Evolutionary conservation across 2,113 vertebrate species (phyloP).

Genomic region (Rostratula benghalensis): DNA sequence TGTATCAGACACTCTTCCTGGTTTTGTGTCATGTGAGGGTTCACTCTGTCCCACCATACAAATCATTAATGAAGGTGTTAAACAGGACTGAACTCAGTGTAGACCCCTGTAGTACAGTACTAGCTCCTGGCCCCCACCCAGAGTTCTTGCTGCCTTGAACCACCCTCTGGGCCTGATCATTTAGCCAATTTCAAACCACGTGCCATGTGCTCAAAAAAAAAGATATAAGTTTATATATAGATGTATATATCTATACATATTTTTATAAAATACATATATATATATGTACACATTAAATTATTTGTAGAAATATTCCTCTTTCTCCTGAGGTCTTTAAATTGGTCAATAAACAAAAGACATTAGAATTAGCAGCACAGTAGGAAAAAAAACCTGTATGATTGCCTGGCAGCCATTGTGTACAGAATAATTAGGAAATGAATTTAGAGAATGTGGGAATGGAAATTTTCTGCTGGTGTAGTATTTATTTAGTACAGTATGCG

Average conservation of each 20-base stretch:
- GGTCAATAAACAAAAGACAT: not conserved
- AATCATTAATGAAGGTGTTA: not conserved
- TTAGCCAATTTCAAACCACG: not conserved
- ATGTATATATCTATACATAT: too few relatives aligned
- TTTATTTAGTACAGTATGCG: not conserved
- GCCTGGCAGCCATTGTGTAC: not conserved
- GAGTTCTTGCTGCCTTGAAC: not conserved
- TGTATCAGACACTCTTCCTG: not conserved
- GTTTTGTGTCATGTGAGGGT: not conserved
- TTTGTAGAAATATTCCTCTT: not conserved
- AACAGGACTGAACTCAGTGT: not conserved
- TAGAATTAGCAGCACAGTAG: not conserved
- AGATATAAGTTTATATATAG: too few relatives aligned
- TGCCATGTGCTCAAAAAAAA: not conserved
- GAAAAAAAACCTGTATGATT: not conserved
- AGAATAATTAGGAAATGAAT: not conserved
- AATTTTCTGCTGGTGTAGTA: not conserved
- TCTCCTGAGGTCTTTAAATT: not conserved
- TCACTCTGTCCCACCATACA: not conserved
- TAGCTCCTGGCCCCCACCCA: not conserved
- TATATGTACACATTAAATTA: not conserved
- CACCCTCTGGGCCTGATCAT: not conserved
- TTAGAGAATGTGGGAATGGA: not conserved
- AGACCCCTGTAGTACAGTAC: rapidly evolving
- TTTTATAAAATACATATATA: too few relatives aligned